Evolutionary conservation across 2,113 vertebrate species (phyloP).

Genomic region (Thamnaconus septentrionalis): DNA sequence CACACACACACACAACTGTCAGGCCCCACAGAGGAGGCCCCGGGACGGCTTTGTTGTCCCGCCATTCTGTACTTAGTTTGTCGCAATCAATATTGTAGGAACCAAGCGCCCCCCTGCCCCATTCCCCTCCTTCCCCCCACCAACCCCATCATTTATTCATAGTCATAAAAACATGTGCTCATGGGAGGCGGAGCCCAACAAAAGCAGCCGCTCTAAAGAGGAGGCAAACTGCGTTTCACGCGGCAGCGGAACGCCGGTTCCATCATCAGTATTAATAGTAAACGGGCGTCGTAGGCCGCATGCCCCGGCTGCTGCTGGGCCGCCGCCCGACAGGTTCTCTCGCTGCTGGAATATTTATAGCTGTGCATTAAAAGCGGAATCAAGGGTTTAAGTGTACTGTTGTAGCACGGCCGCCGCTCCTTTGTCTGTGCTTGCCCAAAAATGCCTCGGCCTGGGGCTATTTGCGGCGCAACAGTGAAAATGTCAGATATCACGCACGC

Average conservation of each 20-base stretch:
- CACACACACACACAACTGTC: conserved; percentile 33
- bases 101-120: too few species aligned
- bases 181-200: conserved; percentile 3
- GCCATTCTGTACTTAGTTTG: conserved; percentile 64
- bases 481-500: conserved; percentile 55
- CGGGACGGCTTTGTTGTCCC: conserved; percentile 37
- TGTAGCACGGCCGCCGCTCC: conserved; percentile 68
- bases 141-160: conserved; percentile 67
- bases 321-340: conserved; percentile 72
- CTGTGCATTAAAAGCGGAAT: conserved; percentile 78
- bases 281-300: conserved; percentile 53
- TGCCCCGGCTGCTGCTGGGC: conserved; percentile 59
- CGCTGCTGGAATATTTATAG: conserved; percentile 79
- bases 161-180: conserved; percentile 44
- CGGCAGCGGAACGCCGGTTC: conserved; percentile 37
- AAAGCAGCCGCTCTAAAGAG: conserved; percentile 41
- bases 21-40: conserved; percentile 11
- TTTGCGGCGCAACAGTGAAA: conserved; percentile 58
- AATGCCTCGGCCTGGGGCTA: conserved; percentile 69
- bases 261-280: conserved; percentile 72
- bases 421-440: conserved; percentile 81
- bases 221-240: conserved; percentile 44
- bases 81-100: conserved; percentile 71
- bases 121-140: too few species aligned
- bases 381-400: conserved; percentile 75